phyloP scores from a whole-genome alignment of 2,888 invertebrate genomes.

The Apamea monoglypha region DNA sequence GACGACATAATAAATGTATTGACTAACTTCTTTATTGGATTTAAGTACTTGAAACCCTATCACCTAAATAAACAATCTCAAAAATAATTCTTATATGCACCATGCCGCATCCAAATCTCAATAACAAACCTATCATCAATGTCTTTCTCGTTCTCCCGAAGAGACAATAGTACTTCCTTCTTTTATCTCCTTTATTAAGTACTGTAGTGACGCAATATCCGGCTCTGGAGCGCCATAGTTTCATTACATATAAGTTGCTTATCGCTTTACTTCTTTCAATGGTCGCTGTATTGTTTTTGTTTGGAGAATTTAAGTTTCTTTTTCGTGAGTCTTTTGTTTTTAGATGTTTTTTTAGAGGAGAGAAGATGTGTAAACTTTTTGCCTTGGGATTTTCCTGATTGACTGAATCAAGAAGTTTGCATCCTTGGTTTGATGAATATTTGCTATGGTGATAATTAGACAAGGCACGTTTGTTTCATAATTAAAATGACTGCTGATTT shows the following conservation, averaged over 20 bases:
- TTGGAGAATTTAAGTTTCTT: slow-evolving; percentile 33
- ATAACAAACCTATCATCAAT: neutral
- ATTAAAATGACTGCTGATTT: too few relatives aligned
- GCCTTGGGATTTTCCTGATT: too few relatives aligned
- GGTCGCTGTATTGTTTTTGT: slow-evolving; percentile 68
- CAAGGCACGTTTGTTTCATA: too few relatives aligned
- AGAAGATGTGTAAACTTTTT: too few relatives aligned
- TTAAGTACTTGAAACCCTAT: neutral
- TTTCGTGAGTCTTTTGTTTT: slow-evolving; percentile 10
- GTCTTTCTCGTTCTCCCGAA: slow-evolving; percentile 47
- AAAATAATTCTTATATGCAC: too few relatives aligned
- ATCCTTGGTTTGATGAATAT: too few relatives aligned
- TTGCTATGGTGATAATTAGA: too few relatives aligned
- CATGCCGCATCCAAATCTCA: slow-evolving; percentile 40
- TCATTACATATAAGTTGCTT: slow-evolving; percentile 75
- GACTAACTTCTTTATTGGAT: too few relatives aligned
- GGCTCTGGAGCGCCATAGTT: slow-evolving; percentile 69
- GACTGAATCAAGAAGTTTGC: too few relatives aligned
- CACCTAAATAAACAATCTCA: neutral
- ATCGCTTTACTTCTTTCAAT: slow-evolving; percentile 75
- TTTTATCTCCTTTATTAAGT: slow-evolving; percentile 75
- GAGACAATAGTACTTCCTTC: slow-evolving; percentile 71
- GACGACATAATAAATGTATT: too few relatives aligned
- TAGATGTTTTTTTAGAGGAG: too few relatives aligned
- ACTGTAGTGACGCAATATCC: slow-evolving; percentile 66